These are phyloP conservation scores for Zonitis immaculata DNA, from an alignment of 2,888 invertebrate genomes.

Conservation along the genomic window DNA sequence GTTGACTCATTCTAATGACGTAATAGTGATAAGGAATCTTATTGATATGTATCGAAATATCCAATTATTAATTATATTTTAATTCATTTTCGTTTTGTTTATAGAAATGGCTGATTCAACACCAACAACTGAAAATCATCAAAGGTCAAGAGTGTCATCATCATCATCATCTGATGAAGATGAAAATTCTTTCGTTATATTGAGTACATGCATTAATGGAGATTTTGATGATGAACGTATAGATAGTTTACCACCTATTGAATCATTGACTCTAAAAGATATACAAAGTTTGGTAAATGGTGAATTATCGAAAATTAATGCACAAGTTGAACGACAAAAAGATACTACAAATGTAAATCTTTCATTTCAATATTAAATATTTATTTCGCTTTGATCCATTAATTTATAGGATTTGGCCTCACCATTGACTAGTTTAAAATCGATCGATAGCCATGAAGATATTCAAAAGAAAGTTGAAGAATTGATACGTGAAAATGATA, in stretches of 20 bases:
- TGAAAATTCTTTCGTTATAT: constrained; percentile 41
- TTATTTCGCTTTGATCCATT: too few relatives aligned
- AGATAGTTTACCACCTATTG: not conserved
- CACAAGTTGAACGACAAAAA: not conserved
- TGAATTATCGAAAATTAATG: not conserved
- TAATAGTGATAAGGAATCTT: not conserved
- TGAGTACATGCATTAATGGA: constrained; percentile 22
- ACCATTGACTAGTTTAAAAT: not conserved
- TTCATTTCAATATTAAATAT: too few relatives aligned
- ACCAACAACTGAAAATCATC: not conserved
- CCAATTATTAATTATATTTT: not conserved
- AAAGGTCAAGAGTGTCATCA: constrained; percentile 1
- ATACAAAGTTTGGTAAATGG: not conserved
- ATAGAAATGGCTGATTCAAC: not conserved
- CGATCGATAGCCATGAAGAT: constrained; percentile 30
- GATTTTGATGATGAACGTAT: not conserved
- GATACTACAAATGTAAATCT: not conserved
- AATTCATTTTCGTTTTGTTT: not conserved
- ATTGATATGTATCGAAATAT: not conserved
- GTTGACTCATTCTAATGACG: not conserved
- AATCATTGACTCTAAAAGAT: not conserved
- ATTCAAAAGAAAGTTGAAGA: constrained; percentile 37
- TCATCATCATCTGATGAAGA: constrained; percentile 30
- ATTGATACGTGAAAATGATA: constrained; percentile 36
- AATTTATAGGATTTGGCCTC: not conserved